Base-by-base conservation (phyloP, 2,113 vertebrate species). In the Ibidorhyncha struthersii region DNA sequence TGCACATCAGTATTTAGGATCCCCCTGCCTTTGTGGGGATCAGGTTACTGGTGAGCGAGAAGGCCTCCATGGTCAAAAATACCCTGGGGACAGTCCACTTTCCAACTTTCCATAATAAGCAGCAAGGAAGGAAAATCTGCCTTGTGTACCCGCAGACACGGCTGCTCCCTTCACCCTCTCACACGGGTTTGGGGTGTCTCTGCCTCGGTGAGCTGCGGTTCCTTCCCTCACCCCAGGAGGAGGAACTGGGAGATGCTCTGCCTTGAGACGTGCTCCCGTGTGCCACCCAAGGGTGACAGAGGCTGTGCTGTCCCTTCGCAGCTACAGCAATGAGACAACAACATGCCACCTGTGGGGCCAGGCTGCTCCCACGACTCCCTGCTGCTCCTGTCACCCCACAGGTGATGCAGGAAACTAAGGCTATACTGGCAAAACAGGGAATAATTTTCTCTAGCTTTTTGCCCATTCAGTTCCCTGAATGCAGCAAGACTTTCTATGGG, bases 21-120 rank as follows among this genome's bases (percentile, higher is more conserved):
- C 36, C 11, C 47, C 47, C 52, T 88, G 61, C 32, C 32, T 76
- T 56, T 71, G 6, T 20, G 13, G 15, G 43, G 73, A 85, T 90
- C 76, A 52, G 18, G 56, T 92, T 94, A 88, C 74, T 36, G 52
- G 79, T 80, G 61, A 93, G 61, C 12, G 4, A 93, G 85, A 50
- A 55, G 52, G 13, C 13, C 56, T 76, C 67, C 74, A 23, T 27
- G 43, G 62, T 63, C 78, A 90, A 76, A 95, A 93, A 93, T 72
- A 94, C 58, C 52, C 34, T 30, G 38, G 32, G 61, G 61, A 82
- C 41, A 82, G 61, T 34, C 43, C 52, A 53, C 38, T 95, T 94
- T 86, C 85, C 63, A 40, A 25, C 26, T 79, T 74, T 21, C 56
- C n/a, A 12, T 52, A 82, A 71, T 4, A 82, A 88, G 47, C 47